Evolutionary conservation across 2,888 invertebrate species (phyloP), one percentile per base, ranked within the genome.

Genomic region (Kuschelorhynchus macadamiae): DNA sequence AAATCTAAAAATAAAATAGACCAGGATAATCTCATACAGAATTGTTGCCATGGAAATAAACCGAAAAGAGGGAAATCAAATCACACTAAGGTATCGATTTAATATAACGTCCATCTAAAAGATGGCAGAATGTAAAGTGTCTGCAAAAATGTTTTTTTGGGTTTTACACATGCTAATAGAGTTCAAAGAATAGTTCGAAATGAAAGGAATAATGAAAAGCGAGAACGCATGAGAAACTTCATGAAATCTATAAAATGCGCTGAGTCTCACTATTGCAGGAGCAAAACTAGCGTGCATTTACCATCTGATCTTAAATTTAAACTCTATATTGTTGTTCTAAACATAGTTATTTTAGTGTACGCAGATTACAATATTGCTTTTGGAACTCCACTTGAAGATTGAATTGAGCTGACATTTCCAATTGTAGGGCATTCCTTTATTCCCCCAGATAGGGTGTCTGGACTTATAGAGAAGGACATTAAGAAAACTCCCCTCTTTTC

Each of bases 361-460:
- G n/a, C n/a, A n/a, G n/a, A n/a, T n/a, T n/a, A n/a, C n/a, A n/a
- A n/a, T n/a, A n/a, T n/a, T n/a, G n/a, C n/a, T n/a, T n/a, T n/a
- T n/a, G n/a, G n/a, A n/a, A n/a, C n/a, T n/a, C n/a, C n/a, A n/a
- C n/a, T n/a, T n/a, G n/a, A n/a, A n/a, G n/a, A n/a, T n/a, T n/a
- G n/a, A 16, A 49, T 49, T 25, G 49, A 49, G 30, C 32, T 50
- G 7, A 25, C 41, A 20, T 66, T 60, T 36, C 60, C 60, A 12
- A 50, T 60, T 25, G 36, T 56, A 25, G 66, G 60, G 18, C 60
- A 60, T 39, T 41, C 21, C 18, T 63, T 64, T 30, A 32, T 68
- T 20, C 63, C 59, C 20, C 47, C 25, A 16, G 57, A 64, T 21
- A 32, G 52, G 36, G 50, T 62, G 14, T 63, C 57, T 18, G 63